Evolutionary conservation across 2,888 invertebrate genomes (phyloP).

Genomic region (Pollenia angustigena): DNA sequence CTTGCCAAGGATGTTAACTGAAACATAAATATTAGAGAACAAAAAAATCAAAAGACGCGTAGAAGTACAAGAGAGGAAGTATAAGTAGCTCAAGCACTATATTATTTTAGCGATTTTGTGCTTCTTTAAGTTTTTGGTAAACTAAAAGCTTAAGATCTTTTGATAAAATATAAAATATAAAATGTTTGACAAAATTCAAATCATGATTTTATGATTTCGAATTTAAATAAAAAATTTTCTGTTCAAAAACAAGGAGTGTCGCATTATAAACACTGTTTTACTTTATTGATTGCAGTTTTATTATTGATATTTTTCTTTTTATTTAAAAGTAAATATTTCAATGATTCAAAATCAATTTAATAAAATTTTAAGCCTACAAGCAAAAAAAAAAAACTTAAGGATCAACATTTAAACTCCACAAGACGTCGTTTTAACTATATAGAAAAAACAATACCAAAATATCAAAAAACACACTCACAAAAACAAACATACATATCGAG

Average conservation of each 20-base stretch:
- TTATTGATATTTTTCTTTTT: constrained; percentile 1
- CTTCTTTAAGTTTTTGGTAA: too few species aligned
- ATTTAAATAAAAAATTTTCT: neutral
- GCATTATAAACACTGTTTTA: neutral
- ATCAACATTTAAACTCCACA: constrained; percentile 68
- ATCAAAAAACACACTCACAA: constrained; percentile 41
- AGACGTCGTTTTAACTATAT: constrained; percentile 69
- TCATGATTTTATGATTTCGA: neutral
- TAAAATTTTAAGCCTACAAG: constrained; percentile 53
- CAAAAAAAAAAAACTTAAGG: constrained; percentile 51
- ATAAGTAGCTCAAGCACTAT: too few species aligned
- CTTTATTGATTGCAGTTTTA: constrained; percentile 60
- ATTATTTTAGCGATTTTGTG: too few species aligned
- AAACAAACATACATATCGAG: constrained; percentile 29
- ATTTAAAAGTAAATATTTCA: constrained; percentile 49
- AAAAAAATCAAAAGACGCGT: too few species aligned
- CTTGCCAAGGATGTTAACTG: too few species aligned
- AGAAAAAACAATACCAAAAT: constrained; percentile 49
- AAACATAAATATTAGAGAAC: too few species aligned
- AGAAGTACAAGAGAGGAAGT: too few species aligned
- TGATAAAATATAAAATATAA: neutral
- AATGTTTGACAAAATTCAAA: neutral
- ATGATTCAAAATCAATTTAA: constrained; percentile 66
- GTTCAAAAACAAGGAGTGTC: constrained; percentile 50
- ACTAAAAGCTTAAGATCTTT: neutral